Evolutionary conservation across 1,140 invertebrate genomes (phyloP).

Genomic region (Ceratosolen solmsi): DNA sequence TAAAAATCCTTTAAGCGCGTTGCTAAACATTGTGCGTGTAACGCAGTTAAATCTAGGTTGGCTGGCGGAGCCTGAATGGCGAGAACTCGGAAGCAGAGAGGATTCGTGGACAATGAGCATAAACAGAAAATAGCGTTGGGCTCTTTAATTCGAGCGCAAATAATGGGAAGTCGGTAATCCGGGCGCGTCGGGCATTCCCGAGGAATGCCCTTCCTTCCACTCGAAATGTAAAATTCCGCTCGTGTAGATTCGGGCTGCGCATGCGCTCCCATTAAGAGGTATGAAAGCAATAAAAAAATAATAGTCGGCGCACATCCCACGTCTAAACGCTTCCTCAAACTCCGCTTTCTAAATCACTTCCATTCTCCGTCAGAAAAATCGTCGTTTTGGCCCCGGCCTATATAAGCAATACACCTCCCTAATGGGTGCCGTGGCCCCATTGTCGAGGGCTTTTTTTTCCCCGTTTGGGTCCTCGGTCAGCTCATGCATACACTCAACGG

Average conservation of each 20-base stretch:
- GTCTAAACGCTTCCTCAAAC: background rate
- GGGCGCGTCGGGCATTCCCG: background rate
- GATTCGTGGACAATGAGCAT: no score
- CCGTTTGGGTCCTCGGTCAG: background rate
- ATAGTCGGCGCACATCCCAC: background rate
- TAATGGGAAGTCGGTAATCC: background rate
- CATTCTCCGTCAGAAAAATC: constrained; percentile 4
- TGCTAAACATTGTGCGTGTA: background rate
- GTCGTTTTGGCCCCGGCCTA: background rate
- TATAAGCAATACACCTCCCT: constrained; percentile 52
- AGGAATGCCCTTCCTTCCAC: background rate
- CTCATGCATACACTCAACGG: background rate
- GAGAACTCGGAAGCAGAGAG: background rate
- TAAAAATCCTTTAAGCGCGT: background rate
- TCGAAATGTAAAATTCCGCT: constrained; percentile 2
- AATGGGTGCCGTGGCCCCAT: constrained; percentile 41
- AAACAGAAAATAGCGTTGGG: background rate
- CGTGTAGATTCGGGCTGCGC: background rate
- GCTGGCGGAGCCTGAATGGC: background rate
- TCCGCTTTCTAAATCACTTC: constrained; percentile 26
- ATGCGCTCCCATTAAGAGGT: background rate
- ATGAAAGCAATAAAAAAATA: constrained; percentile 23
- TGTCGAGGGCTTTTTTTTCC: constrained; percentile 52
- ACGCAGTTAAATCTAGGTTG: background rate
- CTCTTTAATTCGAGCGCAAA: background rate